phyloP scores from a whole-genome alignment of 2,888 invertebrate species.

The Sminthurides aquaticus region DNA sequence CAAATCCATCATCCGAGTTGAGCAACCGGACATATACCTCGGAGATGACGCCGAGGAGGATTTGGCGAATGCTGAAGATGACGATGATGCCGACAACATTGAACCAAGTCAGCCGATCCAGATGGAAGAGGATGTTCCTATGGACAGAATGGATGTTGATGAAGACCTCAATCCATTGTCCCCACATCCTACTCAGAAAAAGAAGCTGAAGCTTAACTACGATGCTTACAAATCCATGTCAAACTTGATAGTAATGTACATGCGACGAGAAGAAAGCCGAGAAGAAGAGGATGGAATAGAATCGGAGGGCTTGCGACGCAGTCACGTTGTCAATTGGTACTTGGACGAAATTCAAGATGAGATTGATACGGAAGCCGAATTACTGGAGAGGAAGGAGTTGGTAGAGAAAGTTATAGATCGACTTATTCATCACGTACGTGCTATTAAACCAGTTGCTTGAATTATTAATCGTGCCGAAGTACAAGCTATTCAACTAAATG shows the following conservation, averaged over 20 bases:
- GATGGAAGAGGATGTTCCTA: slow-evolving; percentile 15
- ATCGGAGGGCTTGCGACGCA: slow-evolving; percentile 53
- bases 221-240: slow-evolving; percentile 90
- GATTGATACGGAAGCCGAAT: slow-evolving; percentile 84
- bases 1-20: slow-evolving; percentile 93
- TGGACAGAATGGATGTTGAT: slow-evolving; percentile 18
- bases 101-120: slow-evolving; percentile 11
- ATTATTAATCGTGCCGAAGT: slow-evolving; percentile 5
- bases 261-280: slow-evolving; percentile 70
- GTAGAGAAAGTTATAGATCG: slow-evolving; percentile 92
- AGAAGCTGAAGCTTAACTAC: slow-evolving; percentile 60
- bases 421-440: slow-evolving; percentile 69
- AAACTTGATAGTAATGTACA: slow-evolving; percentile 80
- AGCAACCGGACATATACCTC: slow-evolving; percentile 92
- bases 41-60: slow-evolving; percentile 64
- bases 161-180: slow-evolving; percentile 5
- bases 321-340: slow-evolving; percentile 88
- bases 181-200: slow-evolving; percentile 28
- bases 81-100: slow-evolving; percentile 40
- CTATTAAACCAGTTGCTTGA: slow-evolving; percentile 24
- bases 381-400: slow-evolving; percentile 76
- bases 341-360: slow-evolving; percentile 75
- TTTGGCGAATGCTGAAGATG: slow-evolving; percentile 52
- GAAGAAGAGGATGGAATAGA: slow-evolving; percentile 45
- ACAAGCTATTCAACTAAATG: too few relatives aligned